A percentile compares a stretch with the other conserved stretches of the same genome.
Conservation (phyloP, 2,888 invertebrate genomes). For the Scrobipalpa atriplicella region DNA sequence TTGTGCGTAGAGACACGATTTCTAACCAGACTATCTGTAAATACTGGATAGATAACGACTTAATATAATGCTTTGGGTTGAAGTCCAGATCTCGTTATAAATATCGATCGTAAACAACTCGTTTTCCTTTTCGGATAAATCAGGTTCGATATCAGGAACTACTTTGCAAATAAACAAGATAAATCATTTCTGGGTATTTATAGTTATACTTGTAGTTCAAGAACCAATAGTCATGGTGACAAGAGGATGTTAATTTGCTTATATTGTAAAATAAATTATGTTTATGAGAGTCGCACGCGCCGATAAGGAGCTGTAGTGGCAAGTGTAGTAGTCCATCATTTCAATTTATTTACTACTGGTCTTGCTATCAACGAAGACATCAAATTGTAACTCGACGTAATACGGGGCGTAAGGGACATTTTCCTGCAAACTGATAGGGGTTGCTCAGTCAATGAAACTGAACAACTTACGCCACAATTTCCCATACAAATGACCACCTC, state of each 20-base stretch:
- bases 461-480: too few species aligned
- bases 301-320: too few species aligned
- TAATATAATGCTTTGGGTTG: background rate
- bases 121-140: background rate
- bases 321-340: background rate
- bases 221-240: constrained; percentile 18
- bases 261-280: constrained; percentile 2
- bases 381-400: background rate
- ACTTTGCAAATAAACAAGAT: constrained; percentile 2
- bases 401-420: too few species aligned
- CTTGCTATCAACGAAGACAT: background rate
- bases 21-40: background rate
- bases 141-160: background rate
- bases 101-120: background rate
- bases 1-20: background rate
- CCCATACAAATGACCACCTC: too few species aligned
- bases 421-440: too few species aligned
- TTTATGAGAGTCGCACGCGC: constrained; percentile 38
- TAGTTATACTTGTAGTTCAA: background rate
- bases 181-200: too few species aligned
- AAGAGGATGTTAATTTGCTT: constrained; percentile 29
- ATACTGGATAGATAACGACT: background rate
- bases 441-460: too few species aligned
- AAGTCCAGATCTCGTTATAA: constrained; percentile 9
- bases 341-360: constrained; percentile 17